Evolutionary conservation across 2,113 vertebrate genomes (phyloP), one percentile per base, ranked within the genome.

Genomic region (Caranx ignobilis): DNA sequence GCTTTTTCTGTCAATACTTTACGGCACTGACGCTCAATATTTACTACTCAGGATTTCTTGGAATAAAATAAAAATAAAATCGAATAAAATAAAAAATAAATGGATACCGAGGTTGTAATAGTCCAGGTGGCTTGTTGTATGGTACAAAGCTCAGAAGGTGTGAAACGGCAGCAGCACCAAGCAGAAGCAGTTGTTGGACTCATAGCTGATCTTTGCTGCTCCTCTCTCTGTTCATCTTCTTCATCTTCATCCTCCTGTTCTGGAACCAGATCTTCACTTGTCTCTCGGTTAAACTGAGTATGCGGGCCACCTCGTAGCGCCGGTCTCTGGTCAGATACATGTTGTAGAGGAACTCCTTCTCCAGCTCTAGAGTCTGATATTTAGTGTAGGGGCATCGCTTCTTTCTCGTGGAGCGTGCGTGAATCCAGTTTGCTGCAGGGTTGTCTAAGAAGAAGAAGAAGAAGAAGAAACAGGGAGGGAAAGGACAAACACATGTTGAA

Each of bases 191-290:
- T 4, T 5, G 35, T 2, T 41, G 11, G 32, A 32, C 68, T 88
- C 81, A 88, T 90, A 95, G 96, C 80, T 95, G 95, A 62, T 97
- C 97, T 92, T 97, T 98, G 79, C 93, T 94, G 84, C 95, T 94
- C 84, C 96, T 96, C 90, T 98, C 98, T 90, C 97, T 96, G 95
- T 97, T 99, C 96, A 98, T 96, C 95, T 99, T 99, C 96, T 99
- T 99, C 98, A 99, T 99, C 96, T 99, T 99, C 98, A 99, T 99
- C 92, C 98, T 96, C 87, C 98, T 96, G 94, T 99, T 99, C 91
- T 99, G 98, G 93, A 99, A 99, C 98, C 98, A 99, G 88, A 99
- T 99, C 96, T 99, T 99, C 90, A 99, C 98, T 94, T 99, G 98
- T 93, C 98, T 97, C 90, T 99, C 98, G 69, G 98, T 99, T 88